phyloP scores from a whole-genome alignment of 2,113 vertebrate species.

The Prunella fulvescens region DNA sequence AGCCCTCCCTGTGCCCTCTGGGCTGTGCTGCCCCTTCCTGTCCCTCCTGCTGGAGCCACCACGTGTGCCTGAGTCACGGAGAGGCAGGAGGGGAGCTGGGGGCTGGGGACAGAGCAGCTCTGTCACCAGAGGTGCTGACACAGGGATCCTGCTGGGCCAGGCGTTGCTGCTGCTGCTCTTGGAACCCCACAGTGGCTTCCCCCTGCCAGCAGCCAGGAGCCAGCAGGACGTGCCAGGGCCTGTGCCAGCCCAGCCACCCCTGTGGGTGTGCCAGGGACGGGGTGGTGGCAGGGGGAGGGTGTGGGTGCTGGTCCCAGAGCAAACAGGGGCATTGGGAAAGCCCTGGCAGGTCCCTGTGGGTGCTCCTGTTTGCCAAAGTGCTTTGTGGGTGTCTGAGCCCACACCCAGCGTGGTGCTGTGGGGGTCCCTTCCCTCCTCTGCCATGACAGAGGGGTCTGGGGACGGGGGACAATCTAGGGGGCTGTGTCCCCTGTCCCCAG shows the following conservation, averaged over 20 bases:
- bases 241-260: not conserved
- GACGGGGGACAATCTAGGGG: not conserved
- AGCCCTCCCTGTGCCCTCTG: not conserved
- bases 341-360: not conserved
- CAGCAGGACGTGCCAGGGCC: not conserved
- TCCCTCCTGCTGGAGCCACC: not conserved
- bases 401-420: accelerated
- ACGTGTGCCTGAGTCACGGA: not conserved
- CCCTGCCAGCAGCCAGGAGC: not conserved
- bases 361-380: accelerated
- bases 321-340: not conserved
- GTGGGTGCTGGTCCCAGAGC: not conserved
- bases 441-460: not conserved
- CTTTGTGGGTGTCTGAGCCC: not conserved
- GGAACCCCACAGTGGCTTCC: not conserved
- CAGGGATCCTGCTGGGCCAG: not conserved
- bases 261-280: not conserved
- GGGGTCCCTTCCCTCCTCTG: not conserved
- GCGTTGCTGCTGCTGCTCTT: not conserved
- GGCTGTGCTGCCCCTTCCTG: not conserved
- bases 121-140: not conserved
- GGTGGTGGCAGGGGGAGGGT: not conserved
- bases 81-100: not conserved
- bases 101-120: not conserved
- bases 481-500: not conserved